Evolutionary conservation across 2,888 invertebrate species (phyloP).

Genomic region (Erpobdella octoculata): DNA sequence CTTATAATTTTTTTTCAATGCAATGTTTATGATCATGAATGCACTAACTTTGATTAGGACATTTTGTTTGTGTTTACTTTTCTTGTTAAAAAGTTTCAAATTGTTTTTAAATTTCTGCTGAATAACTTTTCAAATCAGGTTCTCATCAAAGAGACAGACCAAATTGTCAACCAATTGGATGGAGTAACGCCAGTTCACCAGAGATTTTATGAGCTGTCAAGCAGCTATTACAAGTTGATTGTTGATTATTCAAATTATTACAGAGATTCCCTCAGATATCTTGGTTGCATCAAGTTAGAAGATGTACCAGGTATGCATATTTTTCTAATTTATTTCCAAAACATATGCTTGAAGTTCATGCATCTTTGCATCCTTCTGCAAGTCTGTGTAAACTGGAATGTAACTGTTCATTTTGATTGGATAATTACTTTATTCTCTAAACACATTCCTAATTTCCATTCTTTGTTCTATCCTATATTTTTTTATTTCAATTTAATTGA

Average conservation of each 20-base stretch:
- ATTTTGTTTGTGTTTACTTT: not conserved
- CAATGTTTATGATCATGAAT: not conserved
- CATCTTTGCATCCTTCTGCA: no score
- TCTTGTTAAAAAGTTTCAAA: not conserved
- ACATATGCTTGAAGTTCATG: no score
- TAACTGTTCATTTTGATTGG: no score
- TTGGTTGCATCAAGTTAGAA: slow-evolving; percentile 67
- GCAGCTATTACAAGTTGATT: slow-evolving; percentile 74
- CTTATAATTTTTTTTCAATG: not conserved
- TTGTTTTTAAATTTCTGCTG: not conserved
- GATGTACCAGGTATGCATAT: slow-evolving; percentile 56
- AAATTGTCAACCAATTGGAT: slow-evolving; percentile 76
- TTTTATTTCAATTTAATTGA: no score
- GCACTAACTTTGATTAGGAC: not conserved
- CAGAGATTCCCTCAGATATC: slow-evolving; percentile 73
- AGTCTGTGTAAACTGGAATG: no score
- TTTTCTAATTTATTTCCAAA: not conserved
- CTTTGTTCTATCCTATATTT: no score
- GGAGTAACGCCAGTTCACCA: slow-evolving; percentile 89
- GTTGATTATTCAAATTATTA: slow-evolving; percentile 80
- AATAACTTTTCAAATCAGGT: not conserved
- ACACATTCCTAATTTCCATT: no score
- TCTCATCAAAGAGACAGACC: slow-evolving; percentile 58
- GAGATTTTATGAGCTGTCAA: slow-evolving; percentile 82
- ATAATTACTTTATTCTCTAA: no score